Conservation (phyloP, 2,797 vertebrate genomes). For the Sebastes umbrosus region DNA sequence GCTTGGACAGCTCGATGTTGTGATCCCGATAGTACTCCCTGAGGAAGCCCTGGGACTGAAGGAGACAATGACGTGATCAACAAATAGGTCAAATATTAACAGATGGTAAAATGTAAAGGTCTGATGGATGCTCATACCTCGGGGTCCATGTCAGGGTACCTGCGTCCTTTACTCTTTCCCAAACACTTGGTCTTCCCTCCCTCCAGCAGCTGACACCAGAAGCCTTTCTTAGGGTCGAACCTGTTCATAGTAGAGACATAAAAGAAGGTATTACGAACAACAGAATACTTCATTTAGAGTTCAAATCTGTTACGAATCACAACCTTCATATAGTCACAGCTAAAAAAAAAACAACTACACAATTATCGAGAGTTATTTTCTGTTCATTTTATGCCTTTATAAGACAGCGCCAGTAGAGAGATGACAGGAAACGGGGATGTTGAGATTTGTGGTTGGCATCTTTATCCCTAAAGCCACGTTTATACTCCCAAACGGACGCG, state of each 20-base stretch:
- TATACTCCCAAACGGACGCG: too few relatives aligned
- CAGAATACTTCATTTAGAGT: background rate
- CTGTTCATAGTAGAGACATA: conserved; percentile 67
- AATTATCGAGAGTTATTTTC: background rate
- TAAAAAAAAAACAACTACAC: background rate
- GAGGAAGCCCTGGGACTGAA: conserved; percentile 92
- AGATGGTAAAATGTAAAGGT: background rate
- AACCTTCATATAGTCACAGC: too few relatives aligned
- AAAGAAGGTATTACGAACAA: background rate
- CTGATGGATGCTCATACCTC: conserved; percentile 85
- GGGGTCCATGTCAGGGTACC: conserved; percentile 96
- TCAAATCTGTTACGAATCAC: background rate
- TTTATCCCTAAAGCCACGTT: background rate
- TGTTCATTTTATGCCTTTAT: background rate
- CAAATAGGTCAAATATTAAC: background rate
- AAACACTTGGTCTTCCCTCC: conserved; percentile 98
- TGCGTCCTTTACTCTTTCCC: conserved; percentile 98
- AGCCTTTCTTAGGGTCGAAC: conserved; percentile 98
- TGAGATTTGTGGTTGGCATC: background rate
- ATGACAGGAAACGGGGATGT: background rate
- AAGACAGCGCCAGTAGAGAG: background rate
- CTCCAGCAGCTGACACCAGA: conserved; percentile 98
- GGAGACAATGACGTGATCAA: background rate
- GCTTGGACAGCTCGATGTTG: conserved; percentile 98
- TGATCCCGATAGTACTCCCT: conserved; percentile 97